phyloP scores from a whole-genome alignment of 1,140 invertebrate species.

The Lutraria rhynchaena region DNA sequence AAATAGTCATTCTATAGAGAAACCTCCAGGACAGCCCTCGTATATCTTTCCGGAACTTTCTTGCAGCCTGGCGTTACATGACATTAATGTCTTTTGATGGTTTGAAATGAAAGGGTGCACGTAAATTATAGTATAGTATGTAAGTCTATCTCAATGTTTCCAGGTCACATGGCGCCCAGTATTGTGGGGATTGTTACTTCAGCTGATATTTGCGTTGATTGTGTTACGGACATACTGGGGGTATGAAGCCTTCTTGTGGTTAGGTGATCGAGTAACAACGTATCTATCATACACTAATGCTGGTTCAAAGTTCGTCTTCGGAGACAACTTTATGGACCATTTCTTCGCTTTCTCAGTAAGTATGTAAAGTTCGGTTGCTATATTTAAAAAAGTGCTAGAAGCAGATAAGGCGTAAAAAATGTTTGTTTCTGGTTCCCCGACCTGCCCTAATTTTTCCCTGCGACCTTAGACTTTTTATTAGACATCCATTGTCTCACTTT shows the following conservation, averaged over 20 bases:
- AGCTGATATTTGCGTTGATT: conserved; percentile 92
- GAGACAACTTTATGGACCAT: conserved; percentile 82
- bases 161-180: conserved; percentile 78
- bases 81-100: no score
- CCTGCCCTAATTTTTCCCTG: no score
- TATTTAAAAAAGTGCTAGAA: not conserved
- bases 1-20: no score
- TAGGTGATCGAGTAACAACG: conserved; percentile 87
- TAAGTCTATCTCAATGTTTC: no score
- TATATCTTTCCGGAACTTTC: no score
- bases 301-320: conserved; percentile 94
- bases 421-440: no score
- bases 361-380: not conserved
- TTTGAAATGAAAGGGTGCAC: no score
- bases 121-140: no score
- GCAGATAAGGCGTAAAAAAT: not conserved
- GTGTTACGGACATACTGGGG: conserved; percentile 93
- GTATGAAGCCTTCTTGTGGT: conserved; percentile 89
- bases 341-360: conserved; percentile 77
- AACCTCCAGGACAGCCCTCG: no score
- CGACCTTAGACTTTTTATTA: no score
- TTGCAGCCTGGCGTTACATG: no score
- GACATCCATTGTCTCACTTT: no score
- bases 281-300: conserved; percentile 90
- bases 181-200: conserved; percentile 89